phyloP scores from a whole-genome alignment of 2,888 invertebrate species.

The Limenitis camilla region DNA sequence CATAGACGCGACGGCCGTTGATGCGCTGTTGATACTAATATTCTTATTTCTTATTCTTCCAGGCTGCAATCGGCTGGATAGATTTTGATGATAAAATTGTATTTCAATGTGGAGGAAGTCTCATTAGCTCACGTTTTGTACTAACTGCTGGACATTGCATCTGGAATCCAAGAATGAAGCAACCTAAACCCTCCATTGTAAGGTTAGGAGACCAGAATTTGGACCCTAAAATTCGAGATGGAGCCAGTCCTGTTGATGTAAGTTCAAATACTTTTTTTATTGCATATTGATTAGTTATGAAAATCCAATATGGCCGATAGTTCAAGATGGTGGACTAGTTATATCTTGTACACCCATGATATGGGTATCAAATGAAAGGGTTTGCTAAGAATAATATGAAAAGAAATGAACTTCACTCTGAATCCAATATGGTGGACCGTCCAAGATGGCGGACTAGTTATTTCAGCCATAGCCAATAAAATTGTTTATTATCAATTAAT shows the following conservation, averaged over 20 bases:
- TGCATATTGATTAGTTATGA: background rate
- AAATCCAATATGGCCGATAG: too few relatives aligned
- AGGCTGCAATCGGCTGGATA: conserved; percentile 56
- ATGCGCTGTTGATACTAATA: background rate
- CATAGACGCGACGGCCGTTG: background rate
- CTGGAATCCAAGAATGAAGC: conserved; percentile 28
- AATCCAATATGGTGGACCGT: too few relatives aligned
- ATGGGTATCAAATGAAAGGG: too few relatives aligned
- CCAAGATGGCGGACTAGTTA: too few relatives aligned
- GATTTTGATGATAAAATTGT: conserved; percentile 38
- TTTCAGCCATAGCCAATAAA: background rate
- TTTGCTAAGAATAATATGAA: too few relatives aligned
- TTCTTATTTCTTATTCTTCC: conserved; percentile 2
- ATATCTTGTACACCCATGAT: too few relatives aligned
- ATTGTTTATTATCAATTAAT: background rate
- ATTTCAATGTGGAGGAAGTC: conserved; percentile 79
- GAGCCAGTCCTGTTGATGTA: conserved; percentile 62
- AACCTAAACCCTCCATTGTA: conserved; percentile 62
- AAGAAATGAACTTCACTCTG: too few relatives aligned
- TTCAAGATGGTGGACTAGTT: too few relatives aligned
- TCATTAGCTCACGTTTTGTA: conserved; percentile 78
- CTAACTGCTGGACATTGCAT: conserved; percentile 77
- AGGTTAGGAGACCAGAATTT: conserved; percentile 76
- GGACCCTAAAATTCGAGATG: conserved; percentile 54
- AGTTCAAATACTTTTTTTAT: conserved; percentile 21